These are phyloP conservation scores for Macrocentrus cingulum DNA, from an alignment of 1,140 invertebrate genomes.

Conservation along the genomic window DNA sequence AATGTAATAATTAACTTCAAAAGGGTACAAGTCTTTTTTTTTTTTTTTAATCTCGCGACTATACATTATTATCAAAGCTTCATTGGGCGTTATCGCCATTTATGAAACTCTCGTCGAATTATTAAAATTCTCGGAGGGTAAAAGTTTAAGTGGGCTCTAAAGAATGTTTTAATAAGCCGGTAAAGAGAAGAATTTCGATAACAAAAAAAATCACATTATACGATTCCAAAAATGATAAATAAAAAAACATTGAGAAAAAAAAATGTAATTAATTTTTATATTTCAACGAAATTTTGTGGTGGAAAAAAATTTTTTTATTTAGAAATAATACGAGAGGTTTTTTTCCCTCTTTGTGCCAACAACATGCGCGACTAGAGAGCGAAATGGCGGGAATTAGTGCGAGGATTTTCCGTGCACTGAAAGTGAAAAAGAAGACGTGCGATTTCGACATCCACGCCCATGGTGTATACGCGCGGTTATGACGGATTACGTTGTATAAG, in stretches of 20 bases:
- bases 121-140: conserved; percentile 2
- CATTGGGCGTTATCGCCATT: not conserved
- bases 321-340: no score
- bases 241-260: no score
- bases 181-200: not conserved
- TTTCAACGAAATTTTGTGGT: no score
- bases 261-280: no score
- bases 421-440: conserved; percentile 7
- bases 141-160: not conserved
- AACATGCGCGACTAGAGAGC: no score
- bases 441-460: conserved; percentile 21
- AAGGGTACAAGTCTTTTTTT: not conserved
- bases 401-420: not conserved
- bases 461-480: conserved; percentile 32
- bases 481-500: conserved; percentile 38
- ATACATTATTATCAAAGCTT: not conserved
- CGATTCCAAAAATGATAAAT: not conserved
- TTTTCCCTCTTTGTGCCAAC: no score
- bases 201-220: not conserved
- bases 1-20: not conserved
- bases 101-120: not conserved
- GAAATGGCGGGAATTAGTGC: conserved; percentile 10
- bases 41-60: not conserved
- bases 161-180: conserved; percentile 4
- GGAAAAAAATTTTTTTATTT: no score